Evolutionary conservation across 2,113 vertebrate genomes (phyloP), one percentile per base, ranked within the genome.

Genomic region (Callionymus lyra): DNA sequence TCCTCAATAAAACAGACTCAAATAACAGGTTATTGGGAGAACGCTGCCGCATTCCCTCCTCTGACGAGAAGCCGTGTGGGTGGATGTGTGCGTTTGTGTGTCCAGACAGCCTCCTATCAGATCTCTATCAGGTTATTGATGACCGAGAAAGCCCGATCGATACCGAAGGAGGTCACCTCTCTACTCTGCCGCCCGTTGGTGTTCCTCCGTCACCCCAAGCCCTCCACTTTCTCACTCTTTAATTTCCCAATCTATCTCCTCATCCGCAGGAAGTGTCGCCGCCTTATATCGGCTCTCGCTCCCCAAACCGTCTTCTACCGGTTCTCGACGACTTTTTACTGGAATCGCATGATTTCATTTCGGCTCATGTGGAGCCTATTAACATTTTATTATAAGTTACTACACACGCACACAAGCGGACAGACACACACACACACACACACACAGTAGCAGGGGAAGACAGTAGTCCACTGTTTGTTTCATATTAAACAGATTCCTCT

Each of bases 51-150:
- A 13, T 35, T 6, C 33, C 33, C 33, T 34, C 33, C 18, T n/a
- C 16, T 38, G 16, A 10, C 37, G 16, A 14, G 11, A 6, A 12
- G 8, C 39, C 4, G 21, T 27, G 21, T 27, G 21, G 21, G 21
- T 27, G 21, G 21, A 27, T 27, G 21, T 27, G 21, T 27, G 32
- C 35, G 10, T 16, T 43, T 17, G 31, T 41, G 52, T 39, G 33
- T 15, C 14, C 41, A 59, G 43, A 59, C 46, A 13, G 43, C 19
- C 16, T 63, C 47, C 51, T 46, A 56, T 56, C 67, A 58, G 67
- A 62, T 70, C 59, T 59, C 63, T 53, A 63, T 66, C 67, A 59
- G 54, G 10, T 59, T 62, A 70, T 62, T 40, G 67, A 70, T 56
- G 47, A 59, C 12, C 6, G 10, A 16, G 45, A 54, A 1, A 12